Conservation (phyloP, 2,797 vertebrate species). For the Knipowitschia caucasica region DNA sequence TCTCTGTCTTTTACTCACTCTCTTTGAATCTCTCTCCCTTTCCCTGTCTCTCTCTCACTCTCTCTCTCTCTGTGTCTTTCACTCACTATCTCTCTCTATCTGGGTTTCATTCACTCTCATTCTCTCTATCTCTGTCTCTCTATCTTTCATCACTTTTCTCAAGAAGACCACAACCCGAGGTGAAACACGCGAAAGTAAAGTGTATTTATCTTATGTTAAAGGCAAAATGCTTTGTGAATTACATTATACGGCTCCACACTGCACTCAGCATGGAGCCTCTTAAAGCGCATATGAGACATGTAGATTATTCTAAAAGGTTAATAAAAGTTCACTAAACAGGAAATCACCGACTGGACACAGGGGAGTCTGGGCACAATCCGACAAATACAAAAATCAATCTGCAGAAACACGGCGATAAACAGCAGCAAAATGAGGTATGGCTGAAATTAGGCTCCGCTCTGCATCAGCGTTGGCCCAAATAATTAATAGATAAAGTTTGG, state of each 20-base stretch:
- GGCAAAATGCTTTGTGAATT: conserved; percentile 10
- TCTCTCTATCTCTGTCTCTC: too few species aligned
- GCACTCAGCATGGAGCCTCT: conserved; percentile 8
- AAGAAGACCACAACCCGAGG: too few species aligned
- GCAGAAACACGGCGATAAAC: conserved; percentile 21
- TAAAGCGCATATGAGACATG: conserved; percentile 25
- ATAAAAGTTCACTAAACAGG: conserved; percentile 20
- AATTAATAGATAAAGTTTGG: conserved; percentile 40
- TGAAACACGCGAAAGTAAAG: background rate
- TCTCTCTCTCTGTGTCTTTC: too few species aligned
- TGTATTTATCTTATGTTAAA: background rate
- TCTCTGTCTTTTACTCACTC: too few species aligned
- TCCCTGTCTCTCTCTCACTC: too few species aligned
- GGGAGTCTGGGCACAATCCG: conserved; percentile 17
- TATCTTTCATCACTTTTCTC: too few species aligned
- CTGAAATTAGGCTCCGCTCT: conserved; percentile 25
- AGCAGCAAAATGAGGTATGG: conserved; percentile 27
- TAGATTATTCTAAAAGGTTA: conserved; percentile 35
- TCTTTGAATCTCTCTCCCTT: too few species aligned
- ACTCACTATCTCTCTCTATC: too few species aligned
- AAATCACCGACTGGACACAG: conserved; percentile 14
- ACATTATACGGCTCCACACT: conserved; percentile 27
- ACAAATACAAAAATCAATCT: conserved; percentile 27
- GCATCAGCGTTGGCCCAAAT: conserved; percentile 18
- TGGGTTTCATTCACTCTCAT: too few species aligned